Evolutionary conservation across 53 echinoderm and acorn worm species (phyloP).

Genomic region (Echinometra lucunter): DNA sequence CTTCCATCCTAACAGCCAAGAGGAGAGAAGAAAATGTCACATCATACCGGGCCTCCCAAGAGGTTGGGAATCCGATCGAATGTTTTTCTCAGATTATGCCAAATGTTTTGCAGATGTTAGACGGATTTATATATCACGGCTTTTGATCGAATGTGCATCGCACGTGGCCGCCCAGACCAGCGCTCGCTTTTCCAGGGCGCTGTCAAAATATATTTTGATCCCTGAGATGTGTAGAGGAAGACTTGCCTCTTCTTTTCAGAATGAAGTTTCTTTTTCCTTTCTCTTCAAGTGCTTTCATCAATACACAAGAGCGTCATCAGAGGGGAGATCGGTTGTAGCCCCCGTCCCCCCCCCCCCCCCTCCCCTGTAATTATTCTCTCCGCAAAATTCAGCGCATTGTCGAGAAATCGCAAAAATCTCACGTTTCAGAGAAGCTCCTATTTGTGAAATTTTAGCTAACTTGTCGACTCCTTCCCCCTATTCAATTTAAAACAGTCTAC

Average conservation of each 20-base stretch:
- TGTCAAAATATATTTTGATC: conserved; percentile 28
- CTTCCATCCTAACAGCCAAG: not conserved
- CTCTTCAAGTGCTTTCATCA: too few species aligned
- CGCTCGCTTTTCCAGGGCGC: not conserved
- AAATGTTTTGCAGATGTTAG: conserved; percentile 34
- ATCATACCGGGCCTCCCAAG: conserved; percentile 23
- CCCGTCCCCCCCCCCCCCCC: not conserved
- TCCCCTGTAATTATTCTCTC: too few species aligned
- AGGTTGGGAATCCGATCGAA: conserved; percentile 37
- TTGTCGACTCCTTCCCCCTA: too few species aligned
- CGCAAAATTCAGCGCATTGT: too few species aligned
- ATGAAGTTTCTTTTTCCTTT: too few species aligned
- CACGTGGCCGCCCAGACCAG: not conserved
- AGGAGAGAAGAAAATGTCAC: not conserved
- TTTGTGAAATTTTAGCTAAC: too few species aligned
- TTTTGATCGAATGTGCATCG: not conserved
- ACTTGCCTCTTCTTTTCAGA: not conserved
- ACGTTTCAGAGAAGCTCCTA: too few species aligned
- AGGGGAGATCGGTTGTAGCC: not conserved
- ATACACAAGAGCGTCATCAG: too few species aligned
- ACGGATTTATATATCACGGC: not conserved
- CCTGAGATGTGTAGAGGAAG: not conserved
- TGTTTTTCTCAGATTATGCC: conserved; percentile 50
- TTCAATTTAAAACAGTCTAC: not conserved
- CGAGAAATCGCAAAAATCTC: too few species aligned